phyloP scores from a whole-genome alignment of 2,113 vertebrate species.

The Neogale vison region DNA sequence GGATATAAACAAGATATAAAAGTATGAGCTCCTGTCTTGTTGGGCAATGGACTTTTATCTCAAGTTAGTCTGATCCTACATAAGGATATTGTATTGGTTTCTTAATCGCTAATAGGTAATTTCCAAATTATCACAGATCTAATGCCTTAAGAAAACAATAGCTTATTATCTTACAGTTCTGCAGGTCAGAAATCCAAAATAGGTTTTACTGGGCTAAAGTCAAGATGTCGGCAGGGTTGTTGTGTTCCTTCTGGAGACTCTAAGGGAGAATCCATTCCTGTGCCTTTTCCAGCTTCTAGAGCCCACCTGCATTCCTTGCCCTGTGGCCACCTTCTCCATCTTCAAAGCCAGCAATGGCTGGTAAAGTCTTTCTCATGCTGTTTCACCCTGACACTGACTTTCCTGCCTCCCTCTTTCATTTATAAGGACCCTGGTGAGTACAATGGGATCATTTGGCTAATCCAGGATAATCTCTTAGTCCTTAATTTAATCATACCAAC shows the following conservation, averaged over 20 bases:
- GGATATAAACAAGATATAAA: neutral
- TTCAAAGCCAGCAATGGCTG: neutral
- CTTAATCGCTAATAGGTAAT: neutral
- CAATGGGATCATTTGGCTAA: neutral
- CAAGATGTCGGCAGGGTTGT: neutral
- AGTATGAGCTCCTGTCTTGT: neutral
- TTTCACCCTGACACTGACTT: neutral
- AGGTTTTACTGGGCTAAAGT: neutral
- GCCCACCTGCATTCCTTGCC: neutral
- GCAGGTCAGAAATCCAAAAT: neutral
- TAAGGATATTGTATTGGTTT: neutral
- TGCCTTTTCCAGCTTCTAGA: neutral
- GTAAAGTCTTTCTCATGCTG: neutral
- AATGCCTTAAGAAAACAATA: neutral
- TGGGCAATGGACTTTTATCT: neutral
- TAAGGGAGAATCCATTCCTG: neutral
- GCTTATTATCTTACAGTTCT: neutral
- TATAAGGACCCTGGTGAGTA: neutral
- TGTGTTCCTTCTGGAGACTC: neutral
- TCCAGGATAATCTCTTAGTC: neutral
- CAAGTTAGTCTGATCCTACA: neutral
- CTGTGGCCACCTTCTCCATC: neutral
- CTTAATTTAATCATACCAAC: neutral
- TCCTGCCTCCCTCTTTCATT: neutral
- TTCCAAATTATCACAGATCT: neutral